These are phyloP conservation scores for Trichoplusia ni DNA, from an alignment of 1,140 invertebrate genomes.

Conservation along the genomic window DNA sequence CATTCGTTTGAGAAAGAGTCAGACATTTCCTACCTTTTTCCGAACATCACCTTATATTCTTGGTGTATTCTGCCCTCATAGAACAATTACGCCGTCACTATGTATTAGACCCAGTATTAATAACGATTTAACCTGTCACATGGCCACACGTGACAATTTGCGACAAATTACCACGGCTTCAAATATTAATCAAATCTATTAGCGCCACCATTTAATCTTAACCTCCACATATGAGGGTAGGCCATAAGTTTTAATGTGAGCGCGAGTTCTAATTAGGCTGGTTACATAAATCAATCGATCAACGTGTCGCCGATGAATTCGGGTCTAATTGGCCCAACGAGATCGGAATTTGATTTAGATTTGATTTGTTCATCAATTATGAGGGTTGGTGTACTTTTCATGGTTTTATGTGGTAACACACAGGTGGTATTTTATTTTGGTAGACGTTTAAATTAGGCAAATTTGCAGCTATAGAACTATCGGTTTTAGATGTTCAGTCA, in stretches of 20 bases:
- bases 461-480: not conserved
- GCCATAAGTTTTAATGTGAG: not conserved
- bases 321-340: slow-evolving; percentile 23
- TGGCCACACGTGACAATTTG: slow-evolving; percentile 21
- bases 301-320: not conserved
- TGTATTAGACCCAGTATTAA: not conserved
- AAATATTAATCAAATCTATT: slow-evolving; percentile 31
- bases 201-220: not conserved
- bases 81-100: too few relatives aligned
- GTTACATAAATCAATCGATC: slow-evolving; percentile 23
- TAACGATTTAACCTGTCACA: not conserved
- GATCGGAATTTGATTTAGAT: slow-evolving; percentile 26
- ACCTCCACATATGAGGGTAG: not conserved
- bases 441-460: too few relatives aligned
- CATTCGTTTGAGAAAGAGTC: too few relatives aligned
- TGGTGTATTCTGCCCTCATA: too few relatives aligned
- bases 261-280: slow-evolving; percentile 2
- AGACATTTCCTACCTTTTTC: too few relatives aligned
- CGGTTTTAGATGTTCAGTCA: too few relatives aligned
- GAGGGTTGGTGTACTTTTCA: slow-evolving; percentile 1
- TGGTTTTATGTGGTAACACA: too few relatives aligned
- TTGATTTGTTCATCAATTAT: slow-evolving; percentile 14
- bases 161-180: slow-evolving; percentile 26
- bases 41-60: too few relatives aligned
- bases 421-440: not conserved